Percentiles rank a stretch among this genome's conserved stretches.
Conservation (phyloP, 2,113 vertebrate genomes). For the Anser brachyrhynchus region DNA sequence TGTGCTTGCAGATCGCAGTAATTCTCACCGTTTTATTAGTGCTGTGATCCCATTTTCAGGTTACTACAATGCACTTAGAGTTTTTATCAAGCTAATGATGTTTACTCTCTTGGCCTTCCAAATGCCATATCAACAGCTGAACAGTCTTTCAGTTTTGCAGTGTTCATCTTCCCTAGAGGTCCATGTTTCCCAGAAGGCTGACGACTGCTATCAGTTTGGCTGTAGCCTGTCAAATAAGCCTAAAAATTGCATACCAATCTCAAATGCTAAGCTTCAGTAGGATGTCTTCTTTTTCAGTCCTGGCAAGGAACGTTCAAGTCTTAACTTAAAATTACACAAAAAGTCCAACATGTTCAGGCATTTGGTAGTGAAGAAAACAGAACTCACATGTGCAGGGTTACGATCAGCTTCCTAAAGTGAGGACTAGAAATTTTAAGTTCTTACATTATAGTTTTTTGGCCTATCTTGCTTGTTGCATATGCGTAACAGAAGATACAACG, state of each 20-base stretch:
- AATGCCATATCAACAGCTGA: neutral
- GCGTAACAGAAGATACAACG: neutral
- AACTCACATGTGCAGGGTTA: neutral
- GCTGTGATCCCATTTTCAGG: neutral
- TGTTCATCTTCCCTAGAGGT: neutral
- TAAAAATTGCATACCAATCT: neutral
- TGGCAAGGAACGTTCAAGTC: neutral
- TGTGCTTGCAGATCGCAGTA: neutral
- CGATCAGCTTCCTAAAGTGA: neutral
- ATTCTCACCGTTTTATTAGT: neutral
- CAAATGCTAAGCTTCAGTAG: neutral
- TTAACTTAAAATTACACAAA: neutral
- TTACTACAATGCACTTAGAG: neutral
- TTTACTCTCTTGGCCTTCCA: neutral
- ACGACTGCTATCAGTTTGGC: neutral
- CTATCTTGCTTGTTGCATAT: neutral
- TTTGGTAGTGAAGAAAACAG: neutral
- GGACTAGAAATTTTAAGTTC: neutral
- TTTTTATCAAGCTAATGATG: neutral
- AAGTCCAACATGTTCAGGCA: neutral
- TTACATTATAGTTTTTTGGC: neutral
- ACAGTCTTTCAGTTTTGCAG: neutral
- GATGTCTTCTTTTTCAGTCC: neutral
- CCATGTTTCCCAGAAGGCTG: neutral
- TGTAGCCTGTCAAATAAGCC: neutral